Conservation (phyloP, 2,888 invertebrate genomes). For the Morpho deidamia region DNA sequence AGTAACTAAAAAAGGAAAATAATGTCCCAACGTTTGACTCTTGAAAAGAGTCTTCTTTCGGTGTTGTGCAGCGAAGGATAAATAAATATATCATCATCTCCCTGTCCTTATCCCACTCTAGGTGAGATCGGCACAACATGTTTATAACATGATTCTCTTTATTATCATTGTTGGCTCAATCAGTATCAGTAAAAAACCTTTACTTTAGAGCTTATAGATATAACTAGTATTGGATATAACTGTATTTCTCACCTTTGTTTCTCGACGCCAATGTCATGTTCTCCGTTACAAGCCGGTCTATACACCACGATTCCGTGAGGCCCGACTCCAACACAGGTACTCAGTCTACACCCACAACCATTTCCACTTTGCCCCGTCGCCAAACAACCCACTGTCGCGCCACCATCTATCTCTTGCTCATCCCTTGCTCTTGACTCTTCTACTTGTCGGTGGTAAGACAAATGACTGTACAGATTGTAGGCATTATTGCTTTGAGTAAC, state of each 20-base stretch:
- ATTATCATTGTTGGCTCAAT: no score
- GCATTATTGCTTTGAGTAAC: conserved; percentile 79
- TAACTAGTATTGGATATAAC: neutral
- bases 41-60: no score
- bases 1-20: no score
- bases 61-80: no score
- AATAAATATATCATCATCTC: no score
- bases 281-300: conserved; percentile 68
- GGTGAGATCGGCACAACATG: no score
- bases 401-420: conserved; percentile 65
- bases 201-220: no score
- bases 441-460: conserved; percentile 80
- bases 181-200: no score
- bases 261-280: conserved; percentile 80
- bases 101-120: no score
- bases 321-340: conserved; percentile 85
- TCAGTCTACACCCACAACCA: conserved; percentile 68
- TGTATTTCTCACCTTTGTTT: conserved; percentile 73
- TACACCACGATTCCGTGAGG: conserved; percentile 89
- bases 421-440: conserved; percentile 64
- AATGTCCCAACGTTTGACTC: no score
- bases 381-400: conserved; percentile 66
- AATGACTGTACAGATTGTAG: conserved; percentile 86
- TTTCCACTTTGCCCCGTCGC: conserved; percentile 61
- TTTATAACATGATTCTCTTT: no score